A percentile compares a stretch with the other conserved stretches of the same genome.
These are phyloP conservation scores for Urophycis tenuis DNA, from an alignment of 2,797 vertebrate genomes.

Conservation along the genomic window DNA sequence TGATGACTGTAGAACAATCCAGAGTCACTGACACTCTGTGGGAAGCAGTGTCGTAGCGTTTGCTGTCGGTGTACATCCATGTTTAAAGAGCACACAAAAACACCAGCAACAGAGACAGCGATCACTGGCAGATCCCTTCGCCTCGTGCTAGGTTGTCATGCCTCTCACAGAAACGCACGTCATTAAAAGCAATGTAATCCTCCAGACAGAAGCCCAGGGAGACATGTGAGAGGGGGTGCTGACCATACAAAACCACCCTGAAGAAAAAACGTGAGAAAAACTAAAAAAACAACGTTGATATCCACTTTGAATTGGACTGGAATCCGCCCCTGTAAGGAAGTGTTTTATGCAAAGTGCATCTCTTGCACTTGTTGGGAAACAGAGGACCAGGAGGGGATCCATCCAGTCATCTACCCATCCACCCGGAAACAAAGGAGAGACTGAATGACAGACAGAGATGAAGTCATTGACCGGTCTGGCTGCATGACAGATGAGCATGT, in stretches of 20 bases:
- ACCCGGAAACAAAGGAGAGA: constrained; percentile 59
- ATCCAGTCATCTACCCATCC: constrained; percentile 19
- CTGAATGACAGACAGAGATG: constrained; percentile 53
- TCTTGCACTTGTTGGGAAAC: background rate
- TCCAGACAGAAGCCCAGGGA: constrained; percentile 15
- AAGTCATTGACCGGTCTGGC: constrained; percentile 62
- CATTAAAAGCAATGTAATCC: constrained; percentile 35
- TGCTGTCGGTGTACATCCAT: constrained; percentile 66
- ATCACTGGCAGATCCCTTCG: background rate
- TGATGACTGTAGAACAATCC: constrained; percentile 64
- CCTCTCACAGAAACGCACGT: constrained; percentile 16
- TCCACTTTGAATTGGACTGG: constrained; percentile 9
- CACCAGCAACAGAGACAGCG: background rate
- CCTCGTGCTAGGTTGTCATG: constrained; percentile 8
- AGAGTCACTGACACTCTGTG: constrained; percentile 71
- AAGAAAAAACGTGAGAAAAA: background rate
- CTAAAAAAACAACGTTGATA: background rate
- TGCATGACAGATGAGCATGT: constrained; percentile 43
- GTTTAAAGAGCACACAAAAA: constrained; percentile 22
- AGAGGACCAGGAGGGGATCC: background rate
- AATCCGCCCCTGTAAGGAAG: constrained; percentile 12
- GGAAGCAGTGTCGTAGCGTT: constrained; percentile 63
- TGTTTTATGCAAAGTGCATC: constrained; percentile 25
- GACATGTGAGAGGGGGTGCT: constrained; percentile 1
- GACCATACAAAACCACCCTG: background rate